These are phyloP conservation scores for Orthosia cruda DNA, from an alignment of 2,888 invertebrate species.

Conservation along the genomic window DNA sequence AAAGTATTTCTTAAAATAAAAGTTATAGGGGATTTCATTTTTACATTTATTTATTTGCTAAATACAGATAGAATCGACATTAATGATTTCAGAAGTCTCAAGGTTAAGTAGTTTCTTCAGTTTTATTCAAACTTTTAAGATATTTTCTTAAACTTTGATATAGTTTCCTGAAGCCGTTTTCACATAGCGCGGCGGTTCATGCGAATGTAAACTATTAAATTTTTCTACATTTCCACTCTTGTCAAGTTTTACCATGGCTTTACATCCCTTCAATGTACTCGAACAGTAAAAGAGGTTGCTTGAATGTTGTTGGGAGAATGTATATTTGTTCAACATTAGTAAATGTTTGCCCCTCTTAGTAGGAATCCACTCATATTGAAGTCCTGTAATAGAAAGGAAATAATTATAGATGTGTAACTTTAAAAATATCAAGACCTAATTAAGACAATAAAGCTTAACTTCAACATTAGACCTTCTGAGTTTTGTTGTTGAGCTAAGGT, in stretches of 20 bases:
- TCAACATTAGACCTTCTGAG: no score
- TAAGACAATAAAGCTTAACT: no score
- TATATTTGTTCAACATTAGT: not conserved
- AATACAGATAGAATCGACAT: no score
- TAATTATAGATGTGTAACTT: no score
- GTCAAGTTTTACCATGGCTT: constrained; percentile 1
- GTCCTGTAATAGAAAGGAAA: not conserved
- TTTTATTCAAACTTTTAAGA: not conserved
- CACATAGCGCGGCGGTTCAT: not conserved
- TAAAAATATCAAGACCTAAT: no score
- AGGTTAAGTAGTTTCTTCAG: not conserved
- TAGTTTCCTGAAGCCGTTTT: not conserved
- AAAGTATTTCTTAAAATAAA: no score
- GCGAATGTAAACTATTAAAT: not conserved
- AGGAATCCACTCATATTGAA: not conserved
- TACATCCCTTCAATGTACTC: not conserved
- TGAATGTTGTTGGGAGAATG: constrained; percentile 1
- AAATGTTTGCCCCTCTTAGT: not conserved
- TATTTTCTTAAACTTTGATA: not conserved
- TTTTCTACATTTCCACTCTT: not conserved
- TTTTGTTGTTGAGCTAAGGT: no score
- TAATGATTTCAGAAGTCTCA: not conserved
- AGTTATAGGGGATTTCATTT: no score
- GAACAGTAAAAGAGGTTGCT: constrained; percentile 2
- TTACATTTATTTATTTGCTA: no score